Evolutionary conservation across 2,888 invertebrate species (phyloP), one percentile per base, ranked within the genome.

Genomic region (Pterostichus niger): DNA sequence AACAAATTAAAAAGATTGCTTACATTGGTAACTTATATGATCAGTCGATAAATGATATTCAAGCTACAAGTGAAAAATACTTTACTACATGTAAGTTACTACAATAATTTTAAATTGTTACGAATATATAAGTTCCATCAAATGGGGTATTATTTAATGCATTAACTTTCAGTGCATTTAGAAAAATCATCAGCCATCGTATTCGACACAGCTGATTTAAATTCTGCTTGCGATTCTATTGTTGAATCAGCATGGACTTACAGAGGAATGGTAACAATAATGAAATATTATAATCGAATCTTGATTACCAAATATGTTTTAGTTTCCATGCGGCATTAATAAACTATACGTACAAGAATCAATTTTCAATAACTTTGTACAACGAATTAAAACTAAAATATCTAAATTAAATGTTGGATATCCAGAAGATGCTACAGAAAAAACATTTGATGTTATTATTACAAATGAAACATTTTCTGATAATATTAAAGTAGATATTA

Each of bases 281-380:
- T 15, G 49, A 52, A 24, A 35, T 17, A 44, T 31, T 61, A 46
- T 33, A 35, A 61, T 40, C 3, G 0, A 13, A 52, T 13, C 10
- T 17, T 15, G 31, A 33, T 64, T 64, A 73, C 6, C 9, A 52
- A 52, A 7, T 46, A 84, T 88, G 31, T 75, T 88, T 40, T 86
- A 92, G 91, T 89, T 91, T 13, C 91, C 91, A 83, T 92, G 91
- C 89, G 89, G 91, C 33, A 89, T 91, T 5, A 90, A 91, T 15
- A 89, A 89, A 75, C 87, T 93, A 33, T 86, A 92, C 17, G 90
- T 93, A 0, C 93, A 93, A 87, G 92, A 93, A 88, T 88, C 91
- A 7, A 87, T 92, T 5, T 91, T 89, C 85, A 87, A 90, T 33
- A 86, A 85, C 64, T 89, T 93, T 85, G 86, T 91, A 1, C 85